Base-by-base conservation (phyloP, 2,113 vertebrate genomes). In the Athene cunicularia region DNA sequence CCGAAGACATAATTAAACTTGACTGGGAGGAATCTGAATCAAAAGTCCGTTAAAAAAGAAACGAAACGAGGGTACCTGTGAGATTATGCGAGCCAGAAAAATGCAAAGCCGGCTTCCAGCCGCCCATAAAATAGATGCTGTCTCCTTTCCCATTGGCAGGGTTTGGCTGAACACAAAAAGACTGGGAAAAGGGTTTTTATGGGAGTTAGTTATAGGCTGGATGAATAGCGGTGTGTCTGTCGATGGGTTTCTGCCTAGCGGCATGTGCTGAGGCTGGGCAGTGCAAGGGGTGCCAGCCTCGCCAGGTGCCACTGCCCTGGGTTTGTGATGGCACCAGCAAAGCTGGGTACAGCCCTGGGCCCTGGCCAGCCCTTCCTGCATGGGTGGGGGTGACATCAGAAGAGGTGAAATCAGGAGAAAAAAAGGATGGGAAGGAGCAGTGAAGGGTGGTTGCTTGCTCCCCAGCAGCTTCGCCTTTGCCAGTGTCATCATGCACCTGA, bases 1-100 rank as follows among this genome's bases (percentile, higher is more conserved):
- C 45, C 0, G 9, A 91, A 81, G 84, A 56, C 16, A 8, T 95
- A 92, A 96, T 97, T 97, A 95, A 95, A 95, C 79, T 84, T 92
- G 86, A 84, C 88, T 95, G 71, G 35, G 81, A 96, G 76, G 86
- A 92, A 93, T 32, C 22, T 71, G 91, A 96, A 98, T 96, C 94
- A 94, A 95, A 96, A 94, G 84, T 72, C 80, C 88, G 86, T 91
- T 97, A 86, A 91, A 85, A 90, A 81, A 90, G 88, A 82, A 91
- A 95, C 90, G 93, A 74, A 96, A 81, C 0, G 6, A 92, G 81
- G 76, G 93, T 94, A 95, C 93, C 94, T 97, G 92, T 72, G 95
- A 92, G 95, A 95, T 91, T 92, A 91, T 17, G 8, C 1, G 35
- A 81, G 86, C 86, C 88, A 89, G 80, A 90, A 94, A 95, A 91